A percentile compares a stretch with the other conserved stretches of the same genome.
phyloP scores from a whole-genome alignment of 2,888 invertebrate species.

The Pycnomerus fuliginosus region DNA sequence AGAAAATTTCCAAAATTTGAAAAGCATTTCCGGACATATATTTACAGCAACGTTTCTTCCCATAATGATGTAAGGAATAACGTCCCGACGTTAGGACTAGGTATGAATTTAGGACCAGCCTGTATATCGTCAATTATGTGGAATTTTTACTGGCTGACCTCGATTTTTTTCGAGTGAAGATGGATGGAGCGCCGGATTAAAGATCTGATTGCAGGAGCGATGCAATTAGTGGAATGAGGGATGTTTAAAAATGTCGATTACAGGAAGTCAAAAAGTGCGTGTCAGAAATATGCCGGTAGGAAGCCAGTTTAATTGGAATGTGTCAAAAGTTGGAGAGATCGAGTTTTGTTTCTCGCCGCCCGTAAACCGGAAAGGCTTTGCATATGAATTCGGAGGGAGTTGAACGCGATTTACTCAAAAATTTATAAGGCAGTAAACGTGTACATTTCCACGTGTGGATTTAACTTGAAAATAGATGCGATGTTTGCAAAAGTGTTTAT shows the following conservation, averaged over 20 bases:
- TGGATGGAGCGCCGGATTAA: slow-evolving; percentile 12
- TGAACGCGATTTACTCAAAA: slow-evolving; percentile 21
- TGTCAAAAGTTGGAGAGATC: slow-evolving; percentile 23
- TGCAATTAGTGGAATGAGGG: slow-evolving; percentile 12
- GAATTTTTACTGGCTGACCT: too few species aligned
- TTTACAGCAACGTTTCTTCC: too few species aligned
- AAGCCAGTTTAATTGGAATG: slow-evolving; percentile 22
- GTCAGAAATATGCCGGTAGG: slow-evolving; percentile 9
- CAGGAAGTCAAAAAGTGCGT: slow-evolving; percentile 11
- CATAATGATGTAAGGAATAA: too few species aligned
- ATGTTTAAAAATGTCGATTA: slow-evolving; percentile 20
- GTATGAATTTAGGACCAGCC: too few species aligned
- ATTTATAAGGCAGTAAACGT: slow-evolving; percentile 23
- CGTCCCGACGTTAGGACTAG: too few species aligned
- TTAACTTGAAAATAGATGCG: slow-evolving; percentile 12
- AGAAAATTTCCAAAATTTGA: too few species aligned
- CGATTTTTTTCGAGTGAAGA: too few species aligned
- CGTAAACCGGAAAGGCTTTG: slow-evolving; percentile 19
- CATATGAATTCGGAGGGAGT: slow-evolving; percentile 18
- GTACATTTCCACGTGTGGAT: slow-evolving; percentile 15
- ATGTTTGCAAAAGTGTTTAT: slow-evolving; percentile 22
- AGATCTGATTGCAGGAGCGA: slow-evolving; percentile 8
- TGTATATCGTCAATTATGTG: too few species aligned
- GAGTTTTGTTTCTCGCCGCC: slow-evolving; percentile 14
- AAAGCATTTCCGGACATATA: too few species aligned